A percentile compares a stretch with the other conserved stretches of the same genome.
Evolutionary conservation across 2,888 invertebrate genomes (phyloP).

Genomic region (Drosophila ezoana): DNA sequence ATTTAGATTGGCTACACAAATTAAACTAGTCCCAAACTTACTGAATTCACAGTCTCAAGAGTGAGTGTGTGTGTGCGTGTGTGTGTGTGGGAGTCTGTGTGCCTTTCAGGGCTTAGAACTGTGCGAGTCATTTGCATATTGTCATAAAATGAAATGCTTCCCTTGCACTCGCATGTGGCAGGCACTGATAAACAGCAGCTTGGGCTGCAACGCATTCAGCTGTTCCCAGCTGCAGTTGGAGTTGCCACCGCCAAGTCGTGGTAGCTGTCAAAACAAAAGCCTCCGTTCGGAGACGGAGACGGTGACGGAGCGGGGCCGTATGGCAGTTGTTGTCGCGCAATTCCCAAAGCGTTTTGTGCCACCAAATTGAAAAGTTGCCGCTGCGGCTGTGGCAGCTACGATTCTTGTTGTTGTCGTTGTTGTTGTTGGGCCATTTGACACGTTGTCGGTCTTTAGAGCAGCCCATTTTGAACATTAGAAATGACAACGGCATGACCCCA

Average conservation of each 20-base stretch:
- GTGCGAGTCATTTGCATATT: conserved; percentile 17
- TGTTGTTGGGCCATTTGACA: conserved; percentile 48
- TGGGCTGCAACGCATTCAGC: conserved; percentile 9
- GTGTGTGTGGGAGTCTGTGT: background rate
- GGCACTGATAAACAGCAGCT: conserved; percentile 14
- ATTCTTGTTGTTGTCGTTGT: conserved; percentile 2
- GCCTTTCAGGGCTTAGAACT: background rate
- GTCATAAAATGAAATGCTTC: background rate
- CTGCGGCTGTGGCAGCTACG: background rate
- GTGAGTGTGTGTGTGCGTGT: background rate
- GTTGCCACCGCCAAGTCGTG: background rate
- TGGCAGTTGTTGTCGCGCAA: conserved; percentile 4
- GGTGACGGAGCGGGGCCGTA: background rate
- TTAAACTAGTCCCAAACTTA: no score
- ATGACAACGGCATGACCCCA: conserved; percentile 22
- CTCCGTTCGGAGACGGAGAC: background rate
- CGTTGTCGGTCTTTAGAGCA: conserved; percentile 45
- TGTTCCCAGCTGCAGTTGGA: background rate
- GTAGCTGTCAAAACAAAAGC: conserved; percentile 13
- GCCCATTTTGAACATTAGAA: conserved; percentile 39
- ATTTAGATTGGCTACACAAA: no score
- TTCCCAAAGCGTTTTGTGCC: conserved; percentile 14
- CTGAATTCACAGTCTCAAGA: background rate
- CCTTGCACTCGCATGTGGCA: conserved; percentile 10
- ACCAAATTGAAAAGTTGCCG: conserved; percentile 13